Conservation (phyloP, 2,113 vertebrate genomes). For the Hypanus sabinus region DNA sequence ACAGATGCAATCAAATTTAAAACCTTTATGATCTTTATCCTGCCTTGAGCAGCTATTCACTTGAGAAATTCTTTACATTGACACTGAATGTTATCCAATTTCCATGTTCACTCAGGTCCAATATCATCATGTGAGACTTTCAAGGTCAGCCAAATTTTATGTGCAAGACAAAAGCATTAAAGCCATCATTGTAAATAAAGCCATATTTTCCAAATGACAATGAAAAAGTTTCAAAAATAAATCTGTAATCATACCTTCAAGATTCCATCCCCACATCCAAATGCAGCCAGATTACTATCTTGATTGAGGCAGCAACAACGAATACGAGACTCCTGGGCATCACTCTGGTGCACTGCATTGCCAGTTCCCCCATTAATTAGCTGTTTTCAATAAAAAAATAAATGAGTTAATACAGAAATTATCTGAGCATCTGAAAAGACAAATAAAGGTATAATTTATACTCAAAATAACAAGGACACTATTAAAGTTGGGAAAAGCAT, state of each 20-base stretch:
- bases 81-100: background rate
- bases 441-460: background rate
- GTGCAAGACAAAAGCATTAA: background rate
- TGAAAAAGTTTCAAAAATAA: background rate
- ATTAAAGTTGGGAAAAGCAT: background rate
- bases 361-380: slow-evolving; percentile 68
- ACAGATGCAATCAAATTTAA: background rate
- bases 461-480: background rate
- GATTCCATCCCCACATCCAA: slow-evolving; percentile 70
- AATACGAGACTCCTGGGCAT: slow-evolving; percentile 61
- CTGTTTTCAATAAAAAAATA: slow-evolving; percentile 57
- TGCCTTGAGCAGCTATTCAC: background rate
- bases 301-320: slow-evolving; percentile 72
- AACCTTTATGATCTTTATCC: background rate
- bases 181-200: background rate
- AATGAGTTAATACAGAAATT: slow-evolving; percentile 37
- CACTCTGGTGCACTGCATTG: slow-evolving; percentile 61
- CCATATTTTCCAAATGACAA: background rate
- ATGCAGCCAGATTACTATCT: slow-evolving; percentile 55
- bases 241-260: slow-evolving; percentile 63
- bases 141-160: background rate
- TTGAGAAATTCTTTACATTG: background rate
- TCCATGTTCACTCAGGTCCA: background rate
- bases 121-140: background rate
- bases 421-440: background rate